phyloP scores from a whole-genome alignment of 2,113 vertebrate genomes.

The Chamaetylas fuelleborni region DNA sequence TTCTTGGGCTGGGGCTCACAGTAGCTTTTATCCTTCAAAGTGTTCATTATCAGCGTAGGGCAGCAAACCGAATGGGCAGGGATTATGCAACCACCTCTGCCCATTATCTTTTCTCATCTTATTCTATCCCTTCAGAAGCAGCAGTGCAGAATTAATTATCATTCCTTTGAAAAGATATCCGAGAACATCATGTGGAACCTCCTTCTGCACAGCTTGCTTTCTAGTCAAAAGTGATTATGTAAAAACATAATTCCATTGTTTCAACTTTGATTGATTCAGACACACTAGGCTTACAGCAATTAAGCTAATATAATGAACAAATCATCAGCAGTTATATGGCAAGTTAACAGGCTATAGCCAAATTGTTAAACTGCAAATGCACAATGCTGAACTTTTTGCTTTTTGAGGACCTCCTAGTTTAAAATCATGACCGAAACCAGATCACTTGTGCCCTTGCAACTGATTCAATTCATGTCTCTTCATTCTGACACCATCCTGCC shows the following conservation, averaged over 20 bases:
- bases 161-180: conserved; percentile 36
- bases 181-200: conserved; percentile 16
- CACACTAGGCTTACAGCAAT: conserved; percentile 1
- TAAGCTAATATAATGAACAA: conserved; percentile 38
- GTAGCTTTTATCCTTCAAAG: neutral
- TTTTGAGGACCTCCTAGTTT: neutral
- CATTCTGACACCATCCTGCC: neutral
- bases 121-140: conserved; percentile 6
- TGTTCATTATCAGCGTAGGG: neutral
- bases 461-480: fast-evolving
- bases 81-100: neutral
- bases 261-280: conserved; percentile 39
- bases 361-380: neutral
- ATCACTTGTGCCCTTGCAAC: neutral
- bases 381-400: neutral
- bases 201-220: conserved; percentile 9
- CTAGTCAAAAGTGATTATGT: conserved; percentile 29
- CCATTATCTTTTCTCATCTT: conserved; percentile 24
- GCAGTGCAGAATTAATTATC: conserved; percentile 46
- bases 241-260: conserved; percentile 29
- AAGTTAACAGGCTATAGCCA: neutral
- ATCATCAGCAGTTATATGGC: neutral
- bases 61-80: neutral
- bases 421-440: neutral
- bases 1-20: neutral